These are phyloP conservation scores for Gymnorhina tibicen DNA, from an alignment of 2,113 vertebrate species.

Conservation along the genomic window DNA sequence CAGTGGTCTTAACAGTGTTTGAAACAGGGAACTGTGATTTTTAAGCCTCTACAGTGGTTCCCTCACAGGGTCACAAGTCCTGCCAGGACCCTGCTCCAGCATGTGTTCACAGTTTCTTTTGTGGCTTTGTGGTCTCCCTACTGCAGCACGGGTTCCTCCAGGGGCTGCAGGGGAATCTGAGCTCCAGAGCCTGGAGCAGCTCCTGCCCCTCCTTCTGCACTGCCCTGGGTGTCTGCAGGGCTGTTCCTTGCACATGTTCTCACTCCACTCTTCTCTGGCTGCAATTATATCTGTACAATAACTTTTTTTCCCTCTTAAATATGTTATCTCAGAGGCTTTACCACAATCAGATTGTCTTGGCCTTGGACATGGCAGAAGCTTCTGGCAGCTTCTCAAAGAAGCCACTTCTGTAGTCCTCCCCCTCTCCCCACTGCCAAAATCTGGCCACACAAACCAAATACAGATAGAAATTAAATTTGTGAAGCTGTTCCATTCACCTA, in stretches of 20 bases:
- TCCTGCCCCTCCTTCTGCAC: neutral
- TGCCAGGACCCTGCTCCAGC: neutral
- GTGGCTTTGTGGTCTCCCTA: neutral
- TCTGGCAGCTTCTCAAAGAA: neutral
- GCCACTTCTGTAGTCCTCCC: neutral
- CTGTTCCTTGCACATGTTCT: accelerated
- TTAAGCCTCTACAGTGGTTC: neutral
- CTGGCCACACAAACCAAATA: neutral
- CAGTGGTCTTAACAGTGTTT: neutral
- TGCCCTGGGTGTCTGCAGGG: neutral
- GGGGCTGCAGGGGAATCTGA: neutral
- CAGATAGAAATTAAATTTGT: neutral
- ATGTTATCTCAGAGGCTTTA: neutral
- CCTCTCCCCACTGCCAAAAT: accelerated
- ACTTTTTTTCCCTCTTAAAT: neutral
- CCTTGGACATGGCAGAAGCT: neutral
- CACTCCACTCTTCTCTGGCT: neutral
- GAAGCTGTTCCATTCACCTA: neutral
- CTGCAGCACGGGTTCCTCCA: neutral
- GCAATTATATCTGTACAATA: neutral
- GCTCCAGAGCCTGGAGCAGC: neutral
- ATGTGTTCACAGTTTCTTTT: neutral
- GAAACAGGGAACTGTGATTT: neutral
- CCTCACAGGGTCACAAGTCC: no score
- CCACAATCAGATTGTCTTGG: neutral